Conservation (phyloP, 2,113 vertebrate species). For the Cyprinodon brontotheroides region DNA sequence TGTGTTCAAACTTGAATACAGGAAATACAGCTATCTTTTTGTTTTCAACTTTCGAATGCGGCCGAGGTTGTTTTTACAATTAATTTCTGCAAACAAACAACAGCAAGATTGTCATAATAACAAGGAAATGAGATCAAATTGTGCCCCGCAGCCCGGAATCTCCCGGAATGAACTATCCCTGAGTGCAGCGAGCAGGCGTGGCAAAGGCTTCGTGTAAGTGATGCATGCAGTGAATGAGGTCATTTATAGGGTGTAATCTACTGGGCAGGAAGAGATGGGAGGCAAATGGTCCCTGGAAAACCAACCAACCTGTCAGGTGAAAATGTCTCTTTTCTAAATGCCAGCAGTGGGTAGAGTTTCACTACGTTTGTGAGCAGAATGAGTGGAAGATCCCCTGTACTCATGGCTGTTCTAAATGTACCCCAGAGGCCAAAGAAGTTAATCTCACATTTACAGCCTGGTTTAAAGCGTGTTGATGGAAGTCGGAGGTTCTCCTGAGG, state of each 20-base stretch:
- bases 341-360: neutral
- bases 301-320: neutral
- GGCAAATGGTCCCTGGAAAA: neutral
- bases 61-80: too few species aligned
- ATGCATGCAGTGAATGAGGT: neutral
- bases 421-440: neutral
- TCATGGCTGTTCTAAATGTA: neutral
- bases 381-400: slow-evolving; percentile 10
- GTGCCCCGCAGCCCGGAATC: too few species aligned
- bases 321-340: neutral
- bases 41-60: too few species aligned
- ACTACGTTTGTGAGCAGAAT: slow-evolving; percentile 4
- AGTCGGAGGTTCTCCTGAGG: neutral
- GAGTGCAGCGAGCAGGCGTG: too few species aligned
- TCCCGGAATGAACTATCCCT: too few species aligned
- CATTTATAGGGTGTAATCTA: neutral
- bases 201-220: too few species aligned
- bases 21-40: too few species aligned
- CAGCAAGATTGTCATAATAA: too few species aligned
- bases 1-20: too few species aligned
- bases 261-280: neutral
- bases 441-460: too few species aligned
- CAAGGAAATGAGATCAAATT: too few species aligned
- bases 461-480: neutral
- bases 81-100: too few species aligned